phyloP scores from a whole-genome alignment of 1,140 invertebrate species.

The Meloidogyne exigua region DNA sequence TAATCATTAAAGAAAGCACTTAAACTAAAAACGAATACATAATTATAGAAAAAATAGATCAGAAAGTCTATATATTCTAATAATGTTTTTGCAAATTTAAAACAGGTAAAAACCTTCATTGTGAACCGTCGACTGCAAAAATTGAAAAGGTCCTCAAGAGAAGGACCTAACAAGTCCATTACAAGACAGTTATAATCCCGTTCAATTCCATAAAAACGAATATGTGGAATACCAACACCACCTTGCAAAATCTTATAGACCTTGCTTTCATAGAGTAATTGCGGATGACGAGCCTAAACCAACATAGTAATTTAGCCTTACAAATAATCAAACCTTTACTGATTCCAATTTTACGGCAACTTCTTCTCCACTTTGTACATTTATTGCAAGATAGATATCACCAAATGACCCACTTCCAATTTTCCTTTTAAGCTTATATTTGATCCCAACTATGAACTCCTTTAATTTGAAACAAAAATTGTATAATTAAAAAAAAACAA shows the following conservation, averaged over 20 bases:
- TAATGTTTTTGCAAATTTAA: too few species aligned
- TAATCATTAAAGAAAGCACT: too few species aligned
- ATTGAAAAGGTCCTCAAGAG: conserved; percentile 92
- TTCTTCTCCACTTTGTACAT: conserved; percentile 93
- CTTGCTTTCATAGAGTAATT: conserved; percentile 87
- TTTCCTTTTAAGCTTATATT: conserved; percentile 91
- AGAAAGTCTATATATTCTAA: too few species aligned
- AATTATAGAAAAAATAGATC: too few species aligned
- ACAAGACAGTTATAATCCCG: conserved; percentile 90
- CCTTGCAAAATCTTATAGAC: conserved; percentile 78
- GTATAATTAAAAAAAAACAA: neutral
- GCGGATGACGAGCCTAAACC: conserved; percentile 79
- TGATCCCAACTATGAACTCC: conserved; percentile 72
- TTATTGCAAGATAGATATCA: conserved; percentile 95
- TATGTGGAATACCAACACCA: conserved; percentile 90
- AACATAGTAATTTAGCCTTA: neutral
- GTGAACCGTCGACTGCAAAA: conserved; percentile 92
- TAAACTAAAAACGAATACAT: too few species aligned
- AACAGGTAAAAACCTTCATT: conserved; percentile 92
- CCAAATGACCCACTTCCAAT: conserved; percentile 98
- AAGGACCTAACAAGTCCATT: conserved; percentile 92
- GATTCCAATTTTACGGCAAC: conserved; percentile 94
- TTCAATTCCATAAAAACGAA: conserved; percentile 87
- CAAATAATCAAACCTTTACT: conserved; percentile 67
- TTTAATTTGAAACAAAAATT: conserved; percentile 11